A percentile compares a stretch with the other conserved stretches of the same genome.
These are phyloP conservation scores for Thalassophryne amazonica DNA, from an alignment of 2,797 vertebrate genomes.

Conservation along the genomic window DNA sequence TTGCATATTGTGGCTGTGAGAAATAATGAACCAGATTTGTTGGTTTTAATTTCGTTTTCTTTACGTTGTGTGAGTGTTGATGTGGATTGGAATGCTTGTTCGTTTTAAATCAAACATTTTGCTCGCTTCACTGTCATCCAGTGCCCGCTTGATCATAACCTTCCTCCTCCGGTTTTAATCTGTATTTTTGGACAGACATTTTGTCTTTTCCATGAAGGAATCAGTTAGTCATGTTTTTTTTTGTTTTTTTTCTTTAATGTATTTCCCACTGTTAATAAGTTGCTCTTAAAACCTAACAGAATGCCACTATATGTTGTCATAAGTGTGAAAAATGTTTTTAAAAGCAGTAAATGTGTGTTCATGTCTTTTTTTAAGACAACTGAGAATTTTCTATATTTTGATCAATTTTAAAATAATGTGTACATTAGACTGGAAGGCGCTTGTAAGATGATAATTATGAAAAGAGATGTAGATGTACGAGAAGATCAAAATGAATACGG, in stretches of 20 bases:
- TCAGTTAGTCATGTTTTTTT: conserved; percentile 2
- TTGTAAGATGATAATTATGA: neutral
- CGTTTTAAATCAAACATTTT: conserved; percentile 10
- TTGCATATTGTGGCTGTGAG: conserved; percentile 1
- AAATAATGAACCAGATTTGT: conserved; percentile 19
- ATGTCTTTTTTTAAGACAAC: conserved; percentile 43
- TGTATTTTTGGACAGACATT: conserved; percentile 35
- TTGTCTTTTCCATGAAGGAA: conserved; percentile 18
- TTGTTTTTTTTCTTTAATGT: conserved; percentile 1
- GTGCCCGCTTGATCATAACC: conserved; percentile 3
- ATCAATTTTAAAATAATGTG: conserved; percentile 54
- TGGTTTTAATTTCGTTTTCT: conserved; percentile 41
- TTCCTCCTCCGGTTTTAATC: conserved; percentile 16
- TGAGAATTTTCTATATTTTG: conserved; percentile 59
- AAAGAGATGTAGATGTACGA: conserved; percentile 6
- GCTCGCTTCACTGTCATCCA: neutral
- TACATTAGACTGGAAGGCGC: conserved; percentile 39
- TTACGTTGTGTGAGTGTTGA: conserved; percentile 21
- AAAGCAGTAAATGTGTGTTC: conserved; percentile 40
- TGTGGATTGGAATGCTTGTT: conserved; percentile 12
- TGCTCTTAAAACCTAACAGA: neutral
- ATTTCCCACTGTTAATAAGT: neutral
- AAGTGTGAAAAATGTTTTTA: conserved; percentile 21
- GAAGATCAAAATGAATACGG: too few relatives aligned
- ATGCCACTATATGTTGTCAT: conserved; percentile 28